Conservation (phyloP, 2,797 vertebrate species). For the Micromesistius poutassou region DNA sequence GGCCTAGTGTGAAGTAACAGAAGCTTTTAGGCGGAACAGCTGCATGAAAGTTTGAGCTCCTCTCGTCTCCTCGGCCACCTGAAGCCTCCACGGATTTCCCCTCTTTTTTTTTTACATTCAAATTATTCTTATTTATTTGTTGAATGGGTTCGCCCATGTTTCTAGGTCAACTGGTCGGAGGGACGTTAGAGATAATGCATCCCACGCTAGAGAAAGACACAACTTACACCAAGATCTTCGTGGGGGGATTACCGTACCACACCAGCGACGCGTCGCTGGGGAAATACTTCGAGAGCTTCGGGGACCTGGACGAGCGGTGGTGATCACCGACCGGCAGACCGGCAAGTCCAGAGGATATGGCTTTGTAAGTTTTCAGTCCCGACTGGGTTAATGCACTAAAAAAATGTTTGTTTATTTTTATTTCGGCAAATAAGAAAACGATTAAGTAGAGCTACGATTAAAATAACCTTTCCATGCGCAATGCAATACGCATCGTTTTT, state of each 20-base stretch:
- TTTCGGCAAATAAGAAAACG: no score
- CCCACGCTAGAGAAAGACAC: constrained; percentile 88
- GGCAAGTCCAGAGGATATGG: constrained; percentile 94
- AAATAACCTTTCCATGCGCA: no score
- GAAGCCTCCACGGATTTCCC: background rate
- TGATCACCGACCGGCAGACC: constrained; percentile 94
- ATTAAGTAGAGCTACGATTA: no score
- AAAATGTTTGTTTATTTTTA: no score
- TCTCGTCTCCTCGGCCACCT: background rate
- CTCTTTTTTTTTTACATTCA: background rate
- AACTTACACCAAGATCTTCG: constrained; percentile 93
- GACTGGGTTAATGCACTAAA: no score
- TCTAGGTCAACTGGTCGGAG: constrained; percentile 57
- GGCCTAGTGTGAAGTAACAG: background rate
- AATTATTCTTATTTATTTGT: background rate
- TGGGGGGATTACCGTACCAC: constrained; percentile 92
- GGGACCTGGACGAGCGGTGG: constrained; percentile 95
- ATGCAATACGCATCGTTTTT: no score
- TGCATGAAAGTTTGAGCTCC: constrained; percentile 32
- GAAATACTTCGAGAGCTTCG: constrained; percentile 93
- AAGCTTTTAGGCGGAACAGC: constrained; percentile 41
- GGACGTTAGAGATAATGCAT: constrained; percentile 81
- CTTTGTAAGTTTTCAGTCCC: constrained; percentile 81
- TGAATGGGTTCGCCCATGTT: constrained; percentile 62
- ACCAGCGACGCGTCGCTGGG: constrained; percentile 88